phyloP scores from a whole-genome alignment of 2,797 vertebrate species.

The Gymnothorax javanicus region DNA sequence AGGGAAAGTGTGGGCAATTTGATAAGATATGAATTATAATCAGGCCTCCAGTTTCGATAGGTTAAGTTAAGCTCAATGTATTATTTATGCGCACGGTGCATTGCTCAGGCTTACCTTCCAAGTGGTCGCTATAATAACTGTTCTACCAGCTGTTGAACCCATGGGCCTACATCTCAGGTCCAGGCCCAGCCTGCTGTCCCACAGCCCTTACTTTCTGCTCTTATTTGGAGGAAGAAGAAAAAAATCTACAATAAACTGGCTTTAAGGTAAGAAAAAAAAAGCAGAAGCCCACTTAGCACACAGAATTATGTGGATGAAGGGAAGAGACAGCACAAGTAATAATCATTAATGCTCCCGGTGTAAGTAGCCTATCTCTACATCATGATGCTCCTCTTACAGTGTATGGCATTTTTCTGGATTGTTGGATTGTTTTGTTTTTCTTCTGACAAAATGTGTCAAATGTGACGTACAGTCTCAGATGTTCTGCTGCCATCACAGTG shows the following conservation, averaged over 20 bases:
- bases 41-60: not conserved
- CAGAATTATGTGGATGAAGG: not conserved
- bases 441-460: slow-evolving; percentile 17
- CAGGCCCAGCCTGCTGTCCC: not conserved
- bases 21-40: not conserved
- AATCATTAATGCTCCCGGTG: not conserved
- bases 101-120: not conserved
- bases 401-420: slow-evolving; percentile 18
- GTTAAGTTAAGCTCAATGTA: not conserved
- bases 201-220: not conserved
- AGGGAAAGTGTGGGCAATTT: not conserved
- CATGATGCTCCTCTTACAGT: not conserved
- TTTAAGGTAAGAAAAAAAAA: not conserved
- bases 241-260: not conserved
- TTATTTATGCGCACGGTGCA: not conserved
- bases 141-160: not conserved
- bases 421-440: not conserved
- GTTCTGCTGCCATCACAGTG: slow-evolving; percentile 22
- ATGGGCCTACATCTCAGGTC: not conserved
- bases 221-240: not conserved
- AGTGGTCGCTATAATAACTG: not conserved
- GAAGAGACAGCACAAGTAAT: not conserved
- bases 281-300: slow-evolving; percentile 41
- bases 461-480: slow-evolving; percentile 25
- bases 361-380: slow-evolving; percentile 1